Evolutionary conservation across 2,888 invertebrate genomes (phyloP).

Genomic region (Chelonus formosanus): DNA sequence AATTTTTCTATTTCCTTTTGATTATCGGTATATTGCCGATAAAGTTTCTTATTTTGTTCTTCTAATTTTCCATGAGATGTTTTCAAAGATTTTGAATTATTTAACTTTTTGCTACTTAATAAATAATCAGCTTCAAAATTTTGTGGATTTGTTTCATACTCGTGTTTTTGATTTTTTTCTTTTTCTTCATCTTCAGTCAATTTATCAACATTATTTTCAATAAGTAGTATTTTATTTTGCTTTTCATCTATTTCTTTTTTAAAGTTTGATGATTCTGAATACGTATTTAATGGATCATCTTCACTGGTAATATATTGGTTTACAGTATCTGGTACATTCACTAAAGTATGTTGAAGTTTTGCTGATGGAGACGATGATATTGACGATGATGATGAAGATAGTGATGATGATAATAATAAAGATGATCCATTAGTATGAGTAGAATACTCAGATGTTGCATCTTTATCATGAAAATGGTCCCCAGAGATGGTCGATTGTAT

Average conservation of each 20-base stretch:
- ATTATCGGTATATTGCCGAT: conserved; percentile 64
- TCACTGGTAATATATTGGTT: conserved; percentile 21
- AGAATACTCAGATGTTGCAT: conserved; percentile 52
- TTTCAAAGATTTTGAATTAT: conserved; percentile 46
- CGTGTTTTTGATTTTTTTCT: conserved; percentile 37
- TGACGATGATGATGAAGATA: no score
- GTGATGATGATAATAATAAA: conserved; percentile 12
- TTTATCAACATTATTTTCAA: conserved; percentile 65
- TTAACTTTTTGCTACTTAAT: conserved; percentile 36
- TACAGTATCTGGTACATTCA: conserved; percentile 45
- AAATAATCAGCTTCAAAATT: conserved; percentile 40
- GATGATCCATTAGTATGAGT: conserved; percentile 49
- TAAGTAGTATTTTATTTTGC: conserved; percentile 62
- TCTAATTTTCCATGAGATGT: conserved; percentile 60
- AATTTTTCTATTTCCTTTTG: conserved; percentile 61
- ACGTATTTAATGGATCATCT: conserved; percentile 26
- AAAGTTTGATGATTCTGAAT: conserved; percentile 32
- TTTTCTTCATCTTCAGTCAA: conserved; percentile 50
- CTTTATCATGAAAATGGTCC: conserved; percentile 50
- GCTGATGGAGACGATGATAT: conserved; percentile 20
- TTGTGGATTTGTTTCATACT: conserved; percentile 42
- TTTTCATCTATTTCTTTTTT: conserved; percentile 2
- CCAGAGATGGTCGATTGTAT: conserved; percentile 42
- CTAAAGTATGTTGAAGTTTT: conserved; percentile 29
- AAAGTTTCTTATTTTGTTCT: conserved; percentile 63